Conservation (phyloP, 2,888 invertebrate genomes). For the Biston stratarius region DNA sequence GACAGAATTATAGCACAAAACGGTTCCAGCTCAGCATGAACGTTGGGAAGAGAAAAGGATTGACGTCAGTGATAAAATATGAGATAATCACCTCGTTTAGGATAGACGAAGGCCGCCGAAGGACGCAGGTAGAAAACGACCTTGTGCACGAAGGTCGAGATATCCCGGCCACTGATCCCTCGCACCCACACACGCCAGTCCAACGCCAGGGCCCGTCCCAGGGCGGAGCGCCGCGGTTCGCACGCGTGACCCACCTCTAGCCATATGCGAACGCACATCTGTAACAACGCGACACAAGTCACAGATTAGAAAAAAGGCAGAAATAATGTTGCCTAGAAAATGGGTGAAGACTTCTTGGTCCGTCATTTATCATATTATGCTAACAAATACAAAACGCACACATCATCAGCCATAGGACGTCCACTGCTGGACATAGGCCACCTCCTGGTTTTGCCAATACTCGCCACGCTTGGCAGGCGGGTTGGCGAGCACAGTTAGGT, state of each 20-base stretch:
- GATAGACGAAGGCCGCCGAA: slow-evolving; percentile 77
- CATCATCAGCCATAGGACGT: no score
- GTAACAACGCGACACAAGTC: slow-evolving; percentile 32
- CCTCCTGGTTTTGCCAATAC: no score
- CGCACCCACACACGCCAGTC: slow-evolving; percentile 83
- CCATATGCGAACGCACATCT: slow-evolving; percentile 84
- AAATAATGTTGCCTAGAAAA: no score
- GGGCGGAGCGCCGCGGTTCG: slow-evolving; percentile 73
- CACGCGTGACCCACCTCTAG: slow-evolving; percentile 82
- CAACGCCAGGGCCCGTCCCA: slow-evolving; percentile 74
- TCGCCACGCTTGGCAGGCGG: no score
- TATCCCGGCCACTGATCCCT: slow-evolving; percentile 73
- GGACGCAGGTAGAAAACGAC: slow-evolving; percentile 80
- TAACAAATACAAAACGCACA: no score
- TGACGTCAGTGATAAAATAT: background rate
- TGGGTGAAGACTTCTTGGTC: no score
- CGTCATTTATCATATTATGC: no score
- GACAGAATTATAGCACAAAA: no score
- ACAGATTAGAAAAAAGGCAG: background rate
- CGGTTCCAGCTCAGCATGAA: no score
- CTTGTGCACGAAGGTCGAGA: slow-evolving; percentile 80
- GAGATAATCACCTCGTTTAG: slow-evolving; percentile 70
- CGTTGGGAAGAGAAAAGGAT: no score
- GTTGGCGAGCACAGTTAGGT: no score
- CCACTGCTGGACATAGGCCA: no score